Base-by-base conservation (phyloP, 37 sponge, comb jelly and placozoan species). In the Diacarnus erythraeanus region DNA sequence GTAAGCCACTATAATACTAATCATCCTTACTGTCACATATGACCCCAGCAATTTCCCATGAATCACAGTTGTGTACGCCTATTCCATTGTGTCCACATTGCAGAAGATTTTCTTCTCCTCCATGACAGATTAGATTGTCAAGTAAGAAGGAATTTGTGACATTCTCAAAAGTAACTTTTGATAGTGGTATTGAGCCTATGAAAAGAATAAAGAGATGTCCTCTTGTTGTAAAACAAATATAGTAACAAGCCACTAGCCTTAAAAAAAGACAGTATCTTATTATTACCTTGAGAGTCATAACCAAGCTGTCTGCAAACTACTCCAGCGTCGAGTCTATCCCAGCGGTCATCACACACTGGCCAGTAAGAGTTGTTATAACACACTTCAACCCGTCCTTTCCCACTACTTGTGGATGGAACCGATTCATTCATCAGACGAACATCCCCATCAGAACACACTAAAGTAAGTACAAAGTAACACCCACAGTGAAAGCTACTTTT, bases 261-360 rank as follows among this genome's bases (percentile, higher is more conserved):
- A 59, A 10, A 4, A 4, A 59, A 4, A 10, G 4, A 59, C n/a
- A n/a, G n/a, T n/a, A n/a, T n/a, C n/a, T n/a, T n/a, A n/a, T n/a
- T n/a, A 47, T 6, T 47, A 47, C 51, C 12, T 47, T 47, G 51
- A 12, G 6, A 47, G 12, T 59, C n/a, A 72, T 42, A 81, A 4
- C 71, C 42, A 2, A 71, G 41, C 3, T 71, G 41, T 71, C 71
- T 71, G 42, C 83, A 82, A 54, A 82, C 75, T 15, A 82, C 83
- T 39, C 18, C 26, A 21, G 84, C 84, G 67, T 75, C 84, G 27
- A 2, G 38, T 38, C 41, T 30, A 42, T 83, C 69, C 84, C 84
- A 83, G 4, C n/a, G 29, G 31, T 83, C 76, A 75, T 83, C 76
- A 76, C 84, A 83, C 27, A 83, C 77, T 34, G 84, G 64, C 0